phyloP scores from a whole-genome alignment of 2,797 vertebrate genomes.

The Furcifer pardalis region DNA sequence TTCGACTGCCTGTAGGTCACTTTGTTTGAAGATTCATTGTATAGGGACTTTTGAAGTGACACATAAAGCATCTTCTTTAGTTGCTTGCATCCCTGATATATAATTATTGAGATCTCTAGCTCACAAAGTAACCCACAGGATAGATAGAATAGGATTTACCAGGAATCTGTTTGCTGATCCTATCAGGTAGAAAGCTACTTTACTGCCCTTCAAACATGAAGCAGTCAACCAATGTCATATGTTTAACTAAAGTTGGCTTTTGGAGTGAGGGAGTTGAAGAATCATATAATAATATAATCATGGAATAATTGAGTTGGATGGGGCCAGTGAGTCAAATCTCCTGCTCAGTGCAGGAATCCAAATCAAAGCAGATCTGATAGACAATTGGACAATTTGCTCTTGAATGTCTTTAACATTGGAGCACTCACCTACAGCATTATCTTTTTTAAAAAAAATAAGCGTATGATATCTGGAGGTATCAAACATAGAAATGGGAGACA shows the following conservation, averaged over 20 bases:
- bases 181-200: background rate
- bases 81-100: background rate
- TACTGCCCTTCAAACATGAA: conserved; percentile 6
- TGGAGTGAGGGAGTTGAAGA: background rate
- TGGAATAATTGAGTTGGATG: too few species aligned
- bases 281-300: too few species aligned
- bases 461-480: background rate
- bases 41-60: background rate
- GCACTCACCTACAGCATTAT: too few species aligned
- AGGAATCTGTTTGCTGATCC: background rate
- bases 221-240: background rate
- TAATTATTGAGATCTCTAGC: background rate
- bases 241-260: background rate
- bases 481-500: background rate
- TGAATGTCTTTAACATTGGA: too few species aligned
- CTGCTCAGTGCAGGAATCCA: too few species aligned
- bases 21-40: background rate
- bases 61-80: background rate
- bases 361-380: too few species aligned
- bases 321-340: too few species aligned
- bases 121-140: background rate
- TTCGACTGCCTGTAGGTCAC: background rate
- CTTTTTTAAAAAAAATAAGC: too few species aligned
- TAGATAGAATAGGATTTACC: background rate
- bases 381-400: too few species aligned